Evolutionary conservation across 2,888 invertebrate species (phyloP), one percentile per base, ranked within the genome.

Genomic region (Colostygia pectinataria): DNA sequence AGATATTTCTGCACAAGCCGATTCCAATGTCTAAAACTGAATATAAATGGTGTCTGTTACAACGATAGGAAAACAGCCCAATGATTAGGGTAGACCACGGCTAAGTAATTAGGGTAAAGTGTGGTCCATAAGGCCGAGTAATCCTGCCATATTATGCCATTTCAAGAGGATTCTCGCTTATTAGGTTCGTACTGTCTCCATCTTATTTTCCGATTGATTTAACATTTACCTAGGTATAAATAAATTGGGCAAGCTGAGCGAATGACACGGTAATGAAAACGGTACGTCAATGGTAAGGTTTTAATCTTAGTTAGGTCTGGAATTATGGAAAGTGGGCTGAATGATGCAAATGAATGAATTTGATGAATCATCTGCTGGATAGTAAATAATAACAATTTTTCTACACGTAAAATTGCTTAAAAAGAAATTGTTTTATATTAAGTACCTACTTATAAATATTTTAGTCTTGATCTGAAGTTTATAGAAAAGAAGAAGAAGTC

Each of bases 31-130:
- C 33, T 55, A 40, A 47, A 47, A 54, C 53, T 52, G 47, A 52
- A 53, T 53, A 55, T 45, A 42, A 45, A 57, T 52, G 42, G 53
- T 15, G 36, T 47, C 34, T 41, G 38, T 46, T 47, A 55, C 43
- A 38, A 53, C 41, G 28, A 48, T 48, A 37, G 42, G 33, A 39
- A 47, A 50, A 55, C 54, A 39, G 58, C 48, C 50, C 60, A 55
- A 60, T 57, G 40, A 57, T 51, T 57, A 61, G 59, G 53, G 48
- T 43, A 47, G 33, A 54, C 60, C 55, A 61, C 55, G 46, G 45
- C 38, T 43, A 18, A 57, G 55, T 66, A 71, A 72, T 68, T 66
- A 70, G 57, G 65, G 66, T 64, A 56, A 59, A 62, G 58, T 63
- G 66, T 58, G 60, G 63, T 65, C 55, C 57, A 55, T 46, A 59